Evolutionary conservation across 2,888 invertebrate species (phyloP).

Genomic region (Leucophenga montana): DNA sequence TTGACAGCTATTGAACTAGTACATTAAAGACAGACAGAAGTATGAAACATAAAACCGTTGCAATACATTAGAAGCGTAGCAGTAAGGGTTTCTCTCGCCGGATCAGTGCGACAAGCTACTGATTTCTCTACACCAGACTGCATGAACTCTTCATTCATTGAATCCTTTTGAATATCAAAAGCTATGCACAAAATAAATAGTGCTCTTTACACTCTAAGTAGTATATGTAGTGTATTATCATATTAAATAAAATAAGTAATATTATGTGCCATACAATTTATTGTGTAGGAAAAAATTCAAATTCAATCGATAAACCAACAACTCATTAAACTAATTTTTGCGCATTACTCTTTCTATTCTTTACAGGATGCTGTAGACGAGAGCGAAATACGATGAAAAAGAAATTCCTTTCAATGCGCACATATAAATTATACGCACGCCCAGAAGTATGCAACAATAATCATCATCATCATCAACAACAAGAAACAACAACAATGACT

Average conservation of each 20-base stretch:
- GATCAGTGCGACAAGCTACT: too few relatives aligned
- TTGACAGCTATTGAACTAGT: too few relatives aligned
- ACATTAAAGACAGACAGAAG: too few relatives aligned
- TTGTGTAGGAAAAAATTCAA: too few relatives aligned
- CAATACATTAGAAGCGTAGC: too few relatives aligned
- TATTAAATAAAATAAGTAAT: not conserved
- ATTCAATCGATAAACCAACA: not conserved
- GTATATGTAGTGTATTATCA: too few relatives aligned
- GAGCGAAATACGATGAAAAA: not conserved
- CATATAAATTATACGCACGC: conserved; percentile 9
- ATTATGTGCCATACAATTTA: not conserved
- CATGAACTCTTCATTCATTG: conserved; percentile 48
- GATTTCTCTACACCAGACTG: too few relatives aligned
- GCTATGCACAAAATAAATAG: too few relatives aligned
- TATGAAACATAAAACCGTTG: too few relatives aligned
- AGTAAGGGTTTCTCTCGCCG: too few relatives aligned
- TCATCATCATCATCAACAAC: conserved; percentile 30
- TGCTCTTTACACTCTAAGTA: too few relatives aligned
- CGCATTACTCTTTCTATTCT: not conserved
- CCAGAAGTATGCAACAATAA: conserved; percentile 41
- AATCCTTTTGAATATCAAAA: too few relatives aligned
- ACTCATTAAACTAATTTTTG: conserved; percentile 48
- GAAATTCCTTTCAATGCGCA: not conserved
- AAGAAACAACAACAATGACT: not conserved
- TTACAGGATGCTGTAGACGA: not conserved